Percentiles rank a stretch among this genome's conserved stretches.
phyloP scores from a whole-genome alignment of 2,797 vertebrate species.

The Molossus alvarezi region DNA sequence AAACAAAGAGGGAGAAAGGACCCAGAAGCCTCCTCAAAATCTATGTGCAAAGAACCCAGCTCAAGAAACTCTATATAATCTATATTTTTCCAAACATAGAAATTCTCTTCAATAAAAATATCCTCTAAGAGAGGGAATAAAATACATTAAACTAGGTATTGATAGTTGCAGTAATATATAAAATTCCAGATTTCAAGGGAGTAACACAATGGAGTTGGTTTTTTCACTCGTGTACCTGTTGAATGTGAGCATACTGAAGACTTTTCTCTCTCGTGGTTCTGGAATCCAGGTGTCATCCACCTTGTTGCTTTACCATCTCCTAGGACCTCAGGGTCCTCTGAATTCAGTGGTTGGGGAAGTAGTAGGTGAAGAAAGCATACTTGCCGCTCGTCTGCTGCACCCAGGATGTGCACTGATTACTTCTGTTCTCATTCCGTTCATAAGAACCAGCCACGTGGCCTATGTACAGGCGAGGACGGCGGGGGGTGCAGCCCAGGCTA shows the following conservation, averaged over 20 bases:
- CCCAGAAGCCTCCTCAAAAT: background rate
- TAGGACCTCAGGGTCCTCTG: background rate
- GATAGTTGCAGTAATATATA: background rate
- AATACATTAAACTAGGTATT: background rate
- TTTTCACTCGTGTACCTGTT: background rate
- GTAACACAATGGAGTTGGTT: background rate
- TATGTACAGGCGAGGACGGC: background rate
- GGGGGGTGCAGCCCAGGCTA: background rate
- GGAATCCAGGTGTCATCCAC: no score
- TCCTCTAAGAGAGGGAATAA: background rate
- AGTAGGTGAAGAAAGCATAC: background rate
- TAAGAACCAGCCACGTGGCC: background rate
- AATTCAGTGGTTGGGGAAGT: background rate
- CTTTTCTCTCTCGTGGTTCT: background rate
- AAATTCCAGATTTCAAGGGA: background rate
- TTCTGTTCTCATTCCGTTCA: background rate
- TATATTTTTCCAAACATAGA: background rate
- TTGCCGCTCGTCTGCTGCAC: background rate
- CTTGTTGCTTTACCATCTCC: background rate
- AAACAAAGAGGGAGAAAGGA: background rate
- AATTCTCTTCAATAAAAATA: background rate
- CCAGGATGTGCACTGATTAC: rapidly evolving
- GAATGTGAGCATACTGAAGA: background rate
- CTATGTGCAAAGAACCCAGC: background rate
- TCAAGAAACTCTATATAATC: background rate